These are phyloP conservation scores for Parotia lawesii DNA, from an alignment of 2,113 vertebrate species.

Conservation along the genomic window DNA sequence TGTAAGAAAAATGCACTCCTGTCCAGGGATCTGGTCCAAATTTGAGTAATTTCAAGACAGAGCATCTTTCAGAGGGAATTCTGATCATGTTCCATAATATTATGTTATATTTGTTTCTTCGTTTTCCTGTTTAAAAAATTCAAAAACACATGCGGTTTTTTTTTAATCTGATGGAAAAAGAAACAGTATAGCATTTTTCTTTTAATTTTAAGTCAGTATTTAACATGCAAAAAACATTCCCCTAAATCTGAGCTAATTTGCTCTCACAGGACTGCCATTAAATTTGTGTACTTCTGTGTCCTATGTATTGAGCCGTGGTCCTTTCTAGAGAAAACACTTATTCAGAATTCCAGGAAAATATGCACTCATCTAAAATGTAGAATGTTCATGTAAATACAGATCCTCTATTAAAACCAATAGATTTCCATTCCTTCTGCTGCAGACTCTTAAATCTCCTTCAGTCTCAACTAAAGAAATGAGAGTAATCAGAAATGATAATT, in stretches of 20 bases:
- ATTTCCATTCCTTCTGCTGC: background rate
- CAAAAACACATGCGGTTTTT: accelerated
- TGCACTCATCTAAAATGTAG: background rate
- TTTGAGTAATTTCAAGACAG: background rate
- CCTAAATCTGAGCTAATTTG: background rate
- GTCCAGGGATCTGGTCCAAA: background rate
- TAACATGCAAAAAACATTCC: background rate
- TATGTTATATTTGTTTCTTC: background rate
- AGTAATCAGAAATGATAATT: background rate
- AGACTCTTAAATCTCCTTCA: background rate
- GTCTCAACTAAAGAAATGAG: background rate
- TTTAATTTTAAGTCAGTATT: background rate
- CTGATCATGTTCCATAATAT: background rate
- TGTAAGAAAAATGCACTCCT: background rate
- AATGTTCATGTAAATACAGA: background rate
- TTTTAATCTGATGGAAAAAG: background rate
- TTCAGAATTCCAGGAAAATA: background rate
- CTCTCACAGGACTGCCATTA: background rate
- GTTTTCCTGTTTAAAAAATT: background rate
- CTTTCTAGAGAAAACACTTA: background rate
- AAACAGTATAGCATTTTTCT: background rate
- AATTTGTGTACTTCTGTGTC: background rate
- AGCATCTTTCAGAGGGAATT: background rate
- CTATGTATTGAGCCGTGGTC: background rate
- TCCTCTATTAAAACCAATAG: background rate